Evolutionary conservation across 2,888 invertebrate species (phyloP).

Genomic region (Eretmocerus hayati): DNA sequence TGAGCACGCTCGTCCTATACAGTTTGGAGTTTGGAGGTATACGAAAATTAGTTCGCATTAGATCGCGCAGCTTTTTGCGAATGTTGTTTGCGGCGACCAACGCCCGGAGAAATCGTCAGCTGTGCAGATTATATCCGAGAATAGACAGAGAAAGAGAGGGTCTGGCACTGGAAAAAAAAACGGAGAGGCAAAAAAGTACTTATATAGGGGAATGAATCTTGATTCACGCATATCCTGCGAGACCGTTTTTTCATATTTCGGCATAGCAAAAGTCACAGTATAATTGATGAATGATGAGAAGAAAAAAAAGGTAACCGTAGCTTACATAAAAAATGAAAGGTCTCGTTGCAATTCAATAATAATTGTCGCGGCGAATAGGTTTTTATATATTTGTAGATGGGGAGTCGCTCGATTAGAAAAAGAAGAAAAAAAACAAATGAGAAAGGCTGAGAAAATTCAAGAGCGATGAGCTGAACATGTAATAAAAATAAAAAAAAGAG

Average conservation of each 20-base stretch:
- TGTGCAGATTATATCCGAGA: background rate
- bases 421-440: no score
- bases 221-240: slow-evolving; percentile 17
- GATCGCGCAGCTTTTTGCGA: no score
- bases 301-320: no score
- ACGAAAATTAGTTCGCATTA: no score
- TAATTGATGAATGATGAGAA: no score
- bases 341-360: slow-evolving; percentile 13
- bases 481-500: no score
- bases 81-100: background rate
- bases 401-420: background rate
- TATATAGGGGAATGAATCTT: background rate
- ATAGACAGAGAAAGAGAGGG: background rate
- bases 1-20: no score
- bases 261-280: no score
- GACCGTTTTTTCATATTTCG: slow-evolving; percentile 6
- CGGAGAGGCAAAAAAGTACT: background rate
- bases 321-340: background rate
- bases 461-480: no score
- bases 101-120: background rate
- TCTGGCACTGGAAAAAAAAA: background rate
- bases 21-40: no score
- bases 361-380: slow-evolving; percentile 14
- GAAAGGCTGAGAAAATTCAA: no score
- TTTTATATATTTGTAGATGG: slow-evolving; percentile 22